Evolutionary conservation across 2,888 invertebrate genomes (phyloP), one percentile per base, ranked within the genome.

Genomic region (Latrodectus elegans): DNA sequence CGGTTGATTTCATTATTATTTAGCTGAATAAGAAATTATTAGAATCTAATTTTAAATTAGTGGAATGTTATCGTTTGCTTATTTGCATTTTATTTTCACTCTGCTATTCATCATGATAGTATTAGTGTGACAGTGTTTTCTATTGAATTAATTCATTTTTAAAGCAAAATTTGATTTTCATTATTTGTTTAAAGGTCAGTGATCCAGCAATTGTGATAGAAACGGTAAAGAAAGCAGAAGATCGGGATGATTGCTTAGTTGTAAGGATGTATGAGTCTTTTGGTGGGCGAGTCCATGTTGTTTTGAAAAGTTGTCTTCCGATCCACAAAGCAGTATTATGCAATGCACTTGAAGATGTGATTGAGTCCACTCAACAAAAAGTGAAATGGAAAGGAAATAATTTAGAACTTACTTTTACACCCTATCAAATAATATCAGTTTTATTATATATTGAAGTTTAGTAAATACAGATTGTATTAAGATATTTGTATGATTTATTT

Each of bases 201-300:
- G 90, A 91, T 15, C 84, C 90, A 10, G 92, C 92, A 22, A 92
- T 92, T 26, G 90, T 93, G 71, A 88, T 93, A 49, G 92, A 92
- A 76, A 91, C 92, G 11, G 90, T 92, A 6, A 93, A 93, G 90
- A 91, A 91, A 91, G 90, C 91, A 85, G 92, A 92, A 77, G 91
- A 91, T 52, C 74, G 88, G 8, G 88, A 89, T 38, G 86, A 89
- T n/a, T 90, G 90, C 1, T 79, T 92, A 9, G 91, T 93, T 0
- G 88, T 93, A 65, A 89, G 93, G 49, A 84, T 93, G 80, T 92
- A 92, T 89, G 93, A 93, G 89, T 91, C 92, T 6, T 92, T 90
- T 91, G 93, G 93, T 26, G 92, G 92, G 14, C 84, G 88, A 14
- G 90, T 90, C 12, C 73, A 74, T 68, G 87, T 90, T 2, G 86